These are phyloP conservation scores for Agonopterix heracliana DNA, from an alignment of 2,888 invertebrate genomes.

Conservation along the genomic window DNA sequence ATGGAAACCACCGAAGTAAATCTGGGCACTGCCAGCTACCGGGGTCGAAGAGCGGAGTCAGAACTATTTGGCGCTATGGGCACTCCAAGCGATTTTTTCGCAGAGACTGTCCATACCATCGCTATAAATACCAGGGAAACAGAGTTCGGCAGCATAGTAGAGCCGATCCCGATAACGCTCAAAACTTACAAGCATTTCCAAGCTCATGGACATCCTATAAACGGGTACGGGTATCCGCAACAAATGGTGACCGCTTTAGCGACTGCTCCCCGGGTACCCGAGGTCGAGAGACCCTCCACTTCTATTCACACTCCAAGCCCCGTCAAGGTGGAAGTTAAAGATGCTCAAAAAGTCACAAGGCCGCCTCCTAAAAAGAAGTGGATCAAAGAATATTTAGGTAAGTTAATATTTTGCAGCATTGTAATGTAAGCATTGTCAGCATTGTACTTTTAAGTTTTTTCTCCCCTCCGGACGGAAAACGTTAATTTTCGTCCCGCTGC, in stretches of 20 bases:
- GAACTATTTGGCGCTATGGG: constrained; percentile 56
- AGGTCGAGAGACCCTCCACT: constrained; percentile 35
- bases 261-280: constrained; percentile 31
- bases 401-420: constrained; percentile 35
- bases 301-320: constrained; percentile 34
- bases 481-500: no score
- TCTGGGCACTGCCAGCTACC: constrained; percentile 56
- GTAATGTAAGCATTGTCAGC: no score
- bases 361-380: constrained; percentile 85
- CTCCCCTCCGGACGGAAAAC: no score
- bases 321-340: constrained; percentile 37
- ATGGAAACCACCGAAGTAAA: constrained; percentile 67
- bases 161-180: constrained; percentile 58
- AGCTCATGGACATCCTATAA: constrained; percentile 34
- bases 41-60: constrained; percentile 40
- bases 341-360: constrained; percentile 38
- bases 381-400: constrained; percentile 81
- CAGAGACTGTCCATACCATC: constrained; percentile 57
- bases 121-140: constrained; percentile 62
- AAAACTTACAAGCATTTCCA: constrained; percentile 53
- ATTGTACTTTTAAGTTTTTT: no score
- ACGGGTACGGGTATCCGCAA: constrained; percentile 44
- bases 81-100: constrained; percentile 49
- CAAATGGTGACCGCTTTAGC: constrained; percentile 37
- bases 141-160: constrained; percentile 59